phyloP scores from a whole-genome alignment of 2,113 vertebrate species.

The Prolemur simus region DNA sequence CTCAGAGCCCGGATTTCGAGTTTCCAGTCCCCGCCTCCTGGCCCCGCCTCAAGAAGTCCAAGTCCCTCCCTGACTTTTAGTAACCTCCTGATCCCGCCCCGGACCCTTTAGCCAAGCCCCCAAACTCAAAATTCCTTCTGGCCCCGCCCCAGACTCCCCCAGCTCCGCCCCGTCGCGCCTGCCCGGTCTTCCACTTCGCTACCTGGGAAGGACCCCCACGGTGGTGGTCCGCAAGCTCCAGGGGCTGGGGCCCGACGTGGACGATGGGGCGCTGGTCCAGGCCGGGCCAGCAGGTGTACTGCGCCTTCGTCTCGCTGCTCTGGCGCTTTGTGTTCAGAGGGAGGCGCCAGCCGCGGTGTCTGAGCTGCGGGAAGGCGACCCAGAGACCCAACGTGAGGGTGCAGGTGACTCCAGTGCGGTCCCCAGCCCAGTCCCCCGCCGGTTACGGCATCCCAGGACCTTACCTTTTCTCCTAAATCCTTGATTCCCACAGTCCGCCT shows the following conservation, averaged over 20 bases:
- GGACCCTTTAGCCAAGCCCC: background rate
- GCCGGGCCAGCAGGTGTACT: slow-evolving; percentile 53
- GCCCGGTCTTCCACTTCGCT: background rate
- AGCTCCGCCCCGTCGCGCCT: background rate
- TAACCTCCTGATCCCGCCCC: background rate
- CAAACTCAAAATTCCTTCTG: background rate
- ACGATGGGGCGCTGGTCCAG: background rate
- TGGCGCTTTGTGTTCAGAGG: slow-evolving; percentile 51
- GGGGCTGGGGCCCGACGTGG: slow-evolving; percentile 20
- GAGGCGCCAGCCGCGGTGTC: slow-evolving; percentile 48
- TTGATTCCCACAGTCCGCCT: slow-evolving; percentile 72
- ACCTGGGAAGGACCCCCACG: slow-evolving; percentile 75
- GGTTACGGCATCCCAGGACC: background rate
- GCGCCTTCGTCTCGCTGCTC: slow-evolving; percentile 72
- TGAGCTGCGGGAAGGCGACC: slow-evolving; percentile 61
- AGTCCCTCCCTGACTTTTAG: background rate
- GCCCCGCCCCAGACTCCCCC: background rate
- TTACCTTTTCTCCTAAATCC: slow-evolving; percentile 79
- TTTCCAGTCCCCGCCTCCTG: background rate
- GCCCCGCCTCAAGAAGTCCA: background rate
- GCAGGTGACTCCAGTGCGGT: background rate
- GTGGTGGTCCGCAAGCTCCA: slow-evolving; percentile 37
- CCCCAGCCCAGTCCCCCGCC: background rate
- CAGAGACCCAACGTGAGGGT: background rate
- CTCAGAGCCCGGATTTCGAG: background rate